Evolutionary conservation across 2,888 invertebrate species (phyloP).

Genomic region (Protophormia terraenovae): DNA sequence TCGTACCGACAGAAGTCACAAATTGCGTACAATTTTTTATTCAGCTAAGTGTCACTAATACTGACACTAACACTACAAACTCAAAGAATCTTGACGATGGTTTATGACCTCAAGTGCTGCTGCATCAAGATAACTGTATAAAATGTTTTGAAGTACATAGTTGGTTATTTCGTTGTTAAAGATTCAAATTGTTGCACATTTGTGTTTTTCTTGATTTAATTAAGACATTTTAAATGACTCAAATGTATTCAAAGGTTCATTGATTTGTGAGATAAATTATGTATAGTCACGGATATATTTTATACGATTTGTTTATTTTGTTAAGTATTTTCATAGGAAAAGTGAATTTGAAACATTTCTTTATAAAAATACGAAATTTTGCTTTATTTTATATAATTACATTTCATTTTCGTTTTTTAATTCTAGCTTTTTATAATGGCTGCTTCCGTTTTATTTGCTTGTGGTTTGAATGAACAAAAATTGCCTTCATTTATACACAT

Average conservation of each 20-base stretch:
- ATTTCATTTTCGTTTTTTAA: neutral
- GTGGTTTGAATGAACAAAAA: constrained; percentile 85
- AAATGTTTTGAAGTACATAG: neutral
- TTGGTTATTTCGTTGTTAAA: neutral
- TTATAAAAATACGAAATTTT: no score
- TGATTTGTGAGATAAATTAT: constrained; percentile 22
- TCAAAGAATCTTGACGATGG: neutral
- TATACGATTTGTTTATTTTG: neutral
- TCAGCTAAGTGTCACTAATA: neutral
- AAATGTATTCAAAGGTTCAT: constrained; percentile 2
- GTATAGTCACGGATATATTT: neutral
- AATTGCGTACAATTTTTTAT: neutral
- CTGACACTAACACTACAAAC: neutral
- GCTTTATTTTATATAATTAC: neutral
- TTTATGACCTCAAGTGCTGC: neutral
- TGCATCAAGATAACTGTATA: neutral
- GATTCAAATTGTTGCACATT: neutral
- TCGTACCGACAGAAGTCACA: neutral
- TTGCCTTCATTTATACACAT: constrained; percentile 84
- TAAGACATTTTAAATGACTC: neutral
- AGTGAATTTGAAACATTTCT: no score
- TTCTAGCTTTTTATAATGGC: constrained; percentile 80
- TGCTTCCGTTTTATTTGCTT: constrained; percentile 84
- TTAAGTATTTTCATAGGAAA: no score
- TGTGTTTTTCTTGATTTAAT: neutral